These are phyloP conservation scores for Stenotaenia linearis DNA, from an alignment of 2,888 invertebrate genomes.

Conservation along the genomic window DNA sequence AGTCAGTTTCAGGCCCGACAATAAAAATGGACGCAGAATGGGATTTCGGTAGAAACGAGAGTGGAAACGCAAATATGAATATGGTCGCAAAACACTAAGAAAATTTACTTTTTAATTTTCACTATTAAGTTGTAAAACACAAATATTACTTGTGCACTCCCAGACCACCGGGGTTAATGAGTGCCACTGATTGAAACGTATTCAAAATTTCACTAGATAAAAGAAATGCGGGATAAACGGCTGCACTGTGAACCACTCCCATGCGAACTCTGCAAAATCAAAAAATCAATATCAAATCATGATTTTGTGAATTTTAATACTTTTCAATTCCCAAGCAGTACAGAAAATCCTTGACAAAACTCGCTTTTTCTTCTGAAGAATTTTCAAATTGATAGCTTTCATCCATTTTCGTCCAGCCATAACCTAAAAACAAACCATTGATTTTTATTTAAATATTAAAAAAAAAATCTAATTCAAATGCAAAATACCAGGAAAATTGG, in stretches of 20 bases:
- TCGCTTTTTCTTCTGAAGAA: neutral
- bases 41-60: neutral
- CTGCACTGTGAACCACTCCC: conserved; percentile 8
- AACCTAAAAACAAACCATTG: neutral
- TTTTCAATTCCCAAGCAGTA: neutral
- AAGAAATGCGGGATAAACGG: neutral
- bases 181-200: neutral
- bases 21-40: neutral
- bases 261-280: conserved; percentile 4
- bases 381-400: neutral
- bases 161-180: conserved; percentile 19
- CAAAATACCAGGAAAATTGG: conserved; percentile 33
- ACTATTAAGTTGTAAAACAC: neutral
- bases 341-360: conserved; percentile 7
- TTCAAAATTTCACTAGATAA: neutral
- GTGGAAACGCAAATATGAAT: neutral
- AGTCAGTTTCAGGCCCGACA: neutral
- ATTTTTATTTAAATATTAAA: neutral
- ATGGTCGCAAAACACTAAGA: neutral
- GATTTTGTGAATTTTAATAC: neutral
- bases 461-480: neutral
- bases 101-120: neutral
- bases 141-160: neutral
- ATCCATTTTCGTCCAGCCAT: conserved; percentile 3
- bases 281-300: neutral